A percentile compares a stretch with the other conserved stretches of the same genome.
Conservation (phyloP, 2,888 invertebrate genomes). For the Acanthacorydalis orientalis region DNA sequence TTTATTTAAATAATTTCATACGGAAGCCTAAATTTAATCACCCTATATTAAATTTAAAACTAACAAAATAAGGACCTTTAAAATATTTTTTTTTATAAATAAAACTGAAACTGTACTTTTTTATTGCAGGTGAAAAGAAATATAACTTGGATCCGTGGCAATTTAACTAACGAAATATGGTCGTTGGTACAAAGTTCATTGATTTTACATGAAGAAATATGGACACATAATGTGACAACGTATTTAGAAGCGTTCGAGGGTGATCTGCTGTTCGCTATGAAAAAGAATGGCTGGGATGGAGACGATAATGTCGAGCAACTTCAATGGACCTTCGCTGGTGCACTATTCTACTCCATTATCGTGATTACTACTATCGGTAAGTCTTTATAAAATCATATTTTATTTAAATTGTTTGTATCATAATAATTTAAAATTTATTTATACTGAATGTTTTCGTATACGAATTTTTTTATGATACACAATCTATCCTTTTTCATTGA, state of each 20-base stretch:
- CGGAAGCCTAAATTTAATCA: too few species aligned
- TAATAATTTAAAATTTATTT: neutral
- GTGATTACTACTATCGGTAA: constrained; percentile 92
- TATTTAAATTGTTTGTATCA: neutral
- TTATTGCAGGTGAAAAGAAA: constrained; percentile 51
- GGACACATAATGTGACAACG: constrained; percentile 53
- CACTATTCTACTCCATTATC: constrained; percentile 87
- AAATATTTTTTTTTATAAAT: neutral
- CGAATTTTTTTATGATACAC: too few species aligned
- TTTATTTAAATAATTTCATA: too few species aligned
- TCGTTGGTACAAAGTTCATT: constrained; percentile 41
- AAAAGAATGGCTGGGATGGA: constrained; percentile 81
- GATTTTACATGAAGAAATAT: constrained; percentile 56
- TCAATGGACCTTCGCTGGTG: constrained; percentile 79
- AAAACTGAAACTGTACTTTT: too few species aligned
- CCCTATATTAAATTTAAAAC: too few species aligned
- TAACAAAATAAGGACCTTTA: too few species aligned
- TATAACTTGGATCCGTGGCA: constrained; percentile 51
- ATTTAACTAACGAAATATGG: constrained; percentile 69
- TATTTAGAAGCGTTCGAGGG: constrained; percentile 44
- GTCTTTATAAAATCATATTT: constrained; percentile 16
- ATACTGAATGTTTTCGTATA: too few species aligned
- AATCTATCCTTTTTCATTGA: too few species aligned
- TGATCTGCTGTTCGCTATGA: constrained; percentile 65
- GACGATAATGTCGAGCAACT: constrained; percentile 32